Evolutionary conservation across 2,113 vertebrate species (phyloP).

Genomic region (Apodemus sylvaticus): DNA sequence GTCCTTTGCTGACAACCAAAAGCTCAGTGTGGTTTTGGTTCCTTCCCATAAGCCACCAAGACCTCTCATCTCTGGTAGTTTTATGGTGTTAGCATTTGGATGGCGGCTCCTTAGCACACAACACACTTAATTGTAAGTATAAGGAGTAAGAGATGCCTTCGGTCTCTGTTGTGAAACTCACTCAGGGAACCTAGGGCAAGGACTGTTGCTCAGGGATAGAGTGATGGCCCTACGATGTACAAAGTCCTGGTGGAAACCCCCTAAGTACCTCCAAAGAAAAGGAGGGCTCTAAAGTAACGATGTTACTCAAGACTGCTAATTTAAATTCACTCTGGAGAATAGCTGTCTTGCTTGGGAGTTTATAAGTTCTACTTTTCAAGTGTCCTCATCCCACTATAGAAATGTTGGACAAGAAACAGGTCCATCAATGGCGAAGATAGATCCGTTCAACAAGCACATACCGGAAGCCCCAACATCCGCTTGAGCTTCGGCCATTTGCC

Average conservation of each 20-base stretch:
- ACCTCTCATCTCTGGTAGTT: neutral
- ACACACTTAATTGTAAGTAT: conserved; percentile 4
- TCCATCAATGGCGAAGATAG: conserved; percentile 1
- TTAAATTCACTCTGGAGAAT: conserved; percentile 33
- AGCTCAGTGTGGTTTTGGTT: neutral
- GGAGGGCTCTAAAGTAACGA: neutral
- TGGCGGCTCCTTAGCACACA: neutral
- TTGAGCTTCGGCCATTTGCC: neutral
- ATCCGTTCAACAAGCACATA: neutral
- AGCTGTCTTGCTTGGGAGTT: neutral
- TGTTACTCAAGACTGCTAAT: neutral
- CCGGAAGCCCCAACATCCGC: neutral
- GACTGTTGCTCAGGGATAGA: neutral
- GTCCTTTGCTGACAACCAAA: neutral
- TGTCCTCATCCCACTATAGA: neutral
- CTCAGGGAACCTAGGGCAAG: neutral
- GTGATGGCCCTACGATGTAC: neutral
- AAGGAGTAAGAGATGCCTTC: neutral
- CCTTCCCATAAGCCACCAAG: neutral
- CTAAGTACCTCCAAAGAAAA: neutral
- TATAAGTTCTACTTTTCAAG: neutral
- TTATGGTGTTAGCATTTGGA: neutral
- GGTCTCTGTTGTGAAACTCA: neutral
- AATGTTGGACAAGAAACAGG: neutral
- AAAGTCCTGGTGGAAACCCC: too few relatives aligned